Evolutionary conservation across 2,888 invertebrate genomes (phyloP), one percentile per base, ranked within the genome.

Genomic region (Desoria tigrina): DNA sequence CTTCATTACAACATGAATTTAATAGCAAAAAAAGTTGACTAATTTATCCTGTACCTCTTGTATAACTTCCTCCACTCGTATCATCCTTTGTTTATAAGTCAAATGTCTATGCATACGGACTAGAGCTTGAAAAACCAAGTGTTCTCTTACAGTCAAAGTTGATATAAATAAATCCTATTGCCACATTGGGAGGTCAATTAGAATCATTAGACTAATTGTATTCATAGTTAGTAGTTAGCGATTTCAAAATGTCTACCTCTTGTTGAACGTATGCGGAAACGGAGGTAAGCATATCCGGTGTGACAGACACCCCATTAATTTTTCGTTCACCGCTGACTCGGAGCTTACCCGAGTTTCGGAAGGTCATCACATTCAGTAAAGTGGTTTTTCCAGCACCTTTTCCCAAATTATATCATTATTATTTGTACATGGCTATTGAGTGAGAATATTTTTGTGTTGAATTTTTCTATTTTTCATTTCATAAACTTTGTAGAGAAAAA

Each of bases 311-410:
- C 0, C 93, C 94, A 78, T 95, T 95, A 18, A 92, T 81, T 60
- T 83, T 83, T 74, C 85, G 79, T 26, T 81, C 78, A 14, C 86
- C 86, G 16, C 82, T 82, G 50, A 89, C 84, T 21, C 86, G 84
- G 1, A 91, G 84, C 61, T 77, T 76, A 2, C 87, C 87, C 0
- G 86, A 83, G n/a, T 89, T 88, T 26, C 92, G 86, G 79, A 90
- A 90, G 6, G 93, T 94, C 70, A 97, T 80, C 0, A 92, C 87
- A 80, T 97, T 96, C 64, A 97, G 82, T 2, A 97, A 85, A 0
- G 95, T 96, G 0, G 96, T 95, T 82, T 97, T 97, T 1, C 96
- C 96, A 0, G 95, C 93, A 0, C 96, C 96, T 28, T 90, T 91
- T 0, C 90, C 88, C 14, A 39, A 27, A 9, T 11, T 39, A 16